phyloP scores from a whole-genome alignment of 2,888 invertebrate species.

The Pristionchus entomophagus region DNA sequence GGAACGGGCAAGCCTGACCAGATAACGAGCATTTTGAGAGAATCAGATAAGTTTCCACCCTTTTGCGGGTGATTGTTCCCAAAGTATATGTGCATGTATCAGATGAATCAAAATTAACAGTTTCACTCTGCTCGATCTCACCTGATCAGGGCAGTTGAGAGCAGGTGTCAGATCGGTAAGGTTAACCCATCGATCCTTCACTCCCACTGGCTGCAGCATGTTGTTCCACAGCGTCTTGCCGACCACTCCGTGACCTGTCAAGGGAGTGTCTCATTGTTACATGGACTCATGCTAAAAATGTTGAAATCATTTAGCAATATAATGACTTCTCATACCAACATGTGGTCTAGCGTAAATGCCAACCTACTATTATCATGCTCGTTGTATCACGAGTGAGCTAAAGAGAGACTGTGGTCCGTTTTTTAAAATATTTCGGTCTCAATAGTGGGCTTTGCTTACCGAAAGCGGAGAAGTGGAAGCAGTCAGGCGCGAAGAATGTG shows the following conservation, averaged over 20 bases:
- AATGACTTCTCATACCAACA: too few species aligned
- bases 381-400: too few species aligned
- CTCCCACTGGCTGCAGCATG: slow-evolving; percentile 36
- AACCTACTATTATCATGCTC: too few species aligned
- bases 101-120: background rate
- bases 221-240: slow-evolving; percentile 64
- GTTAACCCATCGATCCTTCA: slow-evolving; percentile 49
- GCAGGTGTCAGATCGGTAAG: slow-evolving; percentile 51
- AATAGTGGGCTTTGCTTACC: background rate
- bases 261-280: too few species aligned
- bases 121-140: background rate
- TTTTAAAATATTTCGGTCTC: background rate
- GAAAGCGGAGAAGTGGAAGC: slow-evolving; percentile 64
- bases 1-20: slow-evolving; percentile 57
- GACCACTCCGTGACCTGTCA: slow-evolving; percentile 59
- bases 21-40: too few species aligned
- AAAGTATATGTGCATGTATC: too few species aligned
- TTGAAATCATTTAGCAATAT: too few species aligned
- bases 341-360: too few species aligned
- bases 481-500: slow-evolving; percentile 68
- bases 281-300: too few species aligned
- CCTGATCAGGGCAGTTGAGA: slow-evolving; percentile 52
- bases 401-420: slow-evolving; percentile 48
- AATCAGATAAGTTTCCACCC: too few species aligned
- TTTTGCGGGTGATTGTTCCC: too few species aligned